phyloP scores from a whole-genome alignment of 2,797 vertebrate genomes.

The Selene dorsalis region DNA sequence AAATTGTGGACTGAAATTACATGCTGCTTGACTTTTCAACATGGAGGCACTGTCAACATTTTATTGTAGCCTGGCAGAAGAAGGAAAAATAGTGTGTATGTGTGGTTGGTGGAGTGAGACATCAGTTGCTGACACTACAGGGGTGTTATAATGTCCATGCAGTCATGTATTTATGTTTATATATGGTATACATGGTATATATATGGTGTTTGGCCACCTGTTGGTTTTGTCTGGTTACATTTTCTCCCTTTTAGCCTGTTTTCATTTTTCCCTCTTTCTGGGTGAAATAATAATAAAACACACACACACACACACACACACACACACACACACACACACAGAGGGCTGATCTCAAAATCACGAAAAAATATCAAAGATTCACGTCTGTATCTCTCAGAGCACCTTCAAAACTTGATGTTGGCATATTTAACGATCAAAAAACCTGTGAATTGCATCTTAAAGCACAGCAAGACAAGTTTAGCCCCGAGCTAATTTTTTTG shows the following conservation, averaged over 20 bases:
- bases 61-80: constrained; percentile 20
- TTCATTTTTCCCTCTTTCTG: constrained; percentile 7
- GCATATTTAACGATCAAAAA: constrained; percentile 39
- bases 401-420: constrained; percentile 1
- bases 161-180: constrained; percentile 12
- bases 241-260: neutral
- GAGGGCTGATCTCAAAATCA: neutral
- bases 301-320: neutral
- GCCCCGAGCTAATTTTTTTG: constrained; percentile 6
- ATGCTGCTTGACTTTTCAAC: constrained; percentile 28
- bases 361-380: constrained; percentile 13
- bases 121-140: neutral
- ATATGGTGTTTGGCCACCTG: neutral
- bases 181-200: neutral
- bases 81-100: constrained; percentile 13
- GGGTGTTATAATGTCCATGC: neutral
- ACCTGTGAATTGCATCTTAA: constrained; percentile 22
- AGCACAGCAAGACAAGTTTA: constrained; percentile 3
- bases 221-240: neutral
- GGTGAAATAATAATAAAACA: neutral
- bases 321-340: neutral
- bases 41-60: constrained; percentile 41
- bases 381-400: constrained; percentile 15
- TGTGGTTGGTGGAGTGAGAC: neutral
- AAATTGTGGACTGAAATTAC: constrained; percentile 52